Conservation (phyloP, 2,888 invertebrate species). For the Dendrolimus pini region DNA sequence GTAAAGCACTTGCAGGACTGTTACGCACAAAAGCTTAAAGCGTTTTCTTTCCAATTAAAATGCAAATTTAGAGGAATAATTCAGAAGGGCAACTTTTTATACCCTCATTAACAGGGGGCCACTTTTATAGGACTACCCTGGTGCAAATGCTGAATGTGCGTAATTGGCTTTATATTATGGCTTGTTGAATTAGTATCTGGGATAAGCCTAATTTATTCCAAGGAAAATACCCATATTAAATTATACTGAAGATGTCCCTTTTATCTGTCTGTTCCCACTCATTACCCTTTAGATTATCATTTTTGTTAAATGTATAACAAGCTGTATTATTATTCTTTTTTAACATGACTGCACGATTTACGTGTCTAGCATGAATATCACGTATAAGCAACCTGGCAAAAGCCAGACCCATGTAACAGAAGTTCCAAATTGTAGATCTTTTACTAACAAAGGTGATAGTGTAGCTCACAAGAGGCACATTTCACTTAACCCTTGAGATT, state of each 20-base stretch:
- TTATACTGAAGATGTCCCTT: neutral
- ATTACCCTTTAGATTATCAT: neutral
- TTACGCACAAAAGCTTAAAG: slow-evolving; percentile 29
- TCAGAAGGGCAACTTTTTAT: slow-evolving; percentile 50
- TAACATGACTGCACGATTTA: no score
- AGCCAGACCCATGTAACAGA: no score
- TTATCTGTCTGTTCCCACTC: neutral
- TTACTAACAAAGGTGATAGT: no score
- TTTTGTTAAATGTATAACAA: neutral
- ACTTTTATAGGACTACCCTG: slow-evolving; percentile 35
- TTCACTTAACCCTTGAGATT: no score
- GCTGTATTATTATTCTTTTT: neutral
- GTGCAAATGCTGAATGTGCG: slow-evolving; percentile 43
- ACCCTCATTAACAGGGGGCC: slow-evolving; percentile 46
- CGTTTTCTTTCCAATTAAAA: slow-evolving; percentile 55
- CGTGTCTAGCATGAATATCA: no score
- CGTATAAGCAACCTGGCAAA: no score
- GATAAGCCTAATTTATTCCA: slow-evolving; percentile 23
- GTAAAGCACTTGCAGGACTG: neutral
- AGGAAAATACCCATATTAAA: neutral
- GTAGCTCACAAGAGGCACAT: no score
- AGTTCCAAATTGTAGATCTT: no score
- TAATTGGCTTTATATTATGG: slow-evolving; percentile 43
- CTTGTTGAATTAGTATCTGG: slow-evolving; percentile 36
- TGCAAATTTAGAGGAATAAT: slow-evolving; percentile 54